Conservation (phyloP, 2,888 invertebrate genomes). For the Caradrina clavipalpis region DNA sequence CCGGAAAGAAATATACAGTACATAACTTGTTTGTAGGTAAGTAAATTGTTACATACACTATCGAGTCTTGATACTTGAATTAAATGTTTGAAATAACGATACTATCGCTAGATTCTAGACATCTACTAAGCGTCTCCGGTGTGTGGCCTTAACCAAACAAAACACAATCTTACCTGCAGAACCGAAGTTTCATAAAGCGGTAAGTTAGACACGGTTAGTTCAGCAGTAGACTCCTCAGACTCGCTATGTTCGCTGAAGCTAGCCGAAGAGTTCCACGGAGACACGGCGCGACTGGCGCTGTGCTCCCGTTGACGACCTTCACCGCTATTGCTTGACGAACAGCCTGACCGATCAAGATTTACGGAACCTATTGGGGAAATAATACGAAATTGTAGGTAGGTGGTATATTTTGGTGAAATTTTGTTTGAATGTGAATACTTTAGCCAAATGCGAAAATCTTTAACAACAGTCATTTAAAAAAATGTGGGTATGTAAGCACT, state of each 20-base stretch:
- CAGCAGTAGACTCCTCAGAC: conserved; percentile 78
- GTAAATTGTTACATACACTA: too few species aligned
- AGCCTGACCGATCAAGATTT: conserved; percentile 83
- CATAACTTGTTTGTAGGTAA: too few species aligned
- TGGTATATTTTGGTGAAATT: too few species aligned
- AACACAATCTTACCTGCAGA: conserved; percentile 73
- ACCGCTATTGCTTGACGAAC: conserved; percentile 85
- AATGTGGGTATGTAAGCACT: too few species aligned
- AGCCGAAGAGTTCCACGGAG: conserved; percentile 87
- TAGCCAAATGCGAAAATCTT: too few species aligned
- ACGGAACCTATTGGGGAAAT: conserved; percentile 74
- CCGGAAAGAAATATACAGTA: too few species aligned
- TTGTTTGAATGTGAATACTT: too few species aligned
- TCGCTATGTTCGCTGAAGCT: conserved; percentile 87
- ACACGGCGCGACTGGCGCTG: conserved; percentile 79
- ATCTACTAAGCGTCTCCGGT: too few species aligned
- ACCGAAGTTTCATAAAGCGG: conserved; percentile 81
- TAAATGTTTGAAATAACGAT: too few species aligned
- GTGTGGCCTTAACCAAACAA: not conserved
- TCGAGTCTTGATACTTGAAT: too few species aligned
- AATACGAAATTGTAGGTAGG: not conserved
- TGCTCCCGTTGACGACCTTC: conserved; percentile 77
- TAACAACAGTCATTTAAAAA: too few species aligned
- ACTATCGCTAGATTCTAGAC: too few species aligned
- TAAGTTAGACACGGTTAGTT: conserved; percentile 85